Percentiles rank a stretch among this genome's conserved stretches.
These are phyloP conservation scores for Rhamphomyia laevipes DNA, from an alignment of 2,888 invertebrate genomes.

Conservation along the genomic window DNA sequence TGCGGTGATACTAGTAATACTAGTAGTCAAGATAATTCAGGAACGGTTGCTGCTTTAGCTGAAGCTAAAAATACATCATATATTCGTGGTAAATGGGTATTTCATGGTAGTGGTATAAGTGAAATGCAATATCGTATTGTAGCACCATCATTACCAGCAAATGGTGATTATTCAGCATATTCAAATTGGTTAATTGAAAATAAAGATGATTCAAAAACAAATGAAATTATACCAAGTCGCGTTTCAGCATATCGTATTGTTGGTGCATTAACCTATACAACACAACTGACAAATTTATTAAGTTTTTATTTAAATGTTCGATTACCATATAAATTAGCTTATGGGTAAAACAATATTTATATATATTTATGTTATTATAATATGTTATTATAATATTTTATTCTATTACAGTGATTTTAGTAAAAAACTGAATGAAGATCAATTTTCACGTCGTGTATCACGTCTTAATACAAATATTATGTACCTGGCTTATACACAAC, in stretches of 20 bases:
- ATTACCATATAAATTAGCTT: constrained; percentile 61
- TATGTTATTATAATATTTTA: neutral
- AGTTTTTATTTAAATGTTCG: constrained; percentile 73
- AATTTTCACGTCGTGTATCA: constrained; percentile 62
- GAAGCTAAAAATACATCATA: constrained; percentile 70
- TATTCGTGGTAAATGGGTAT: constrained; percentile 66
- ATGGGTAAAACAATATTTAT: constrained; percentile 40
- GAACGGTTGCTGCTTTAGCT: constrained; percentile 46
- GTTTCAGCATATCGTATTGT: constrained; percentile 61
- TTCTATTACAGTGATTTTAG: constrained; percentile 60
- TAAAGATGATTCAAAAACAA: constrained; percentile 35
- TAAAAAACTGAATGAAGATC: constrained; percentile 54
- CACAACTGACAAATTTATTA: constrained; percentile 71
- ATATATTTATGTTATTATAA: neutral
- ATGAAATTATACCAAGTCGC: constrained; percentile 45
- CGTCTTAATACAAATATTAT: constrained; percentile 69
- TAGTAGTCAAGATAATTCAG: constrained; percentile 14
- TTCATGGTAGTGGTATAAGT: constrained; percentile 46
- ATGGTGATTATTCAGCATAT: constrained; percentile 72
- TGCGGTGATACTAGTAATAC: constrained; percentile 12
- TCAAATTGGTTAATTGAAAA: constrained; percentile 57
- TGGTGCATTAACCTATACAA: constrained; percentile 74
- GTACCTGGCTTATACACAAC: constrained; percentile 66
- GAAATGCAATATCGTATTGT: constrained; percentile 66
- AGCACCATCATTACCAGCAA: constrained; percentile 70